Evolutionary conservation across 2,113 vertebrate species (phyloP), one percentile per base, ranked within the genome.

Genomic region (Arvicanthis niloticus): DNA sequence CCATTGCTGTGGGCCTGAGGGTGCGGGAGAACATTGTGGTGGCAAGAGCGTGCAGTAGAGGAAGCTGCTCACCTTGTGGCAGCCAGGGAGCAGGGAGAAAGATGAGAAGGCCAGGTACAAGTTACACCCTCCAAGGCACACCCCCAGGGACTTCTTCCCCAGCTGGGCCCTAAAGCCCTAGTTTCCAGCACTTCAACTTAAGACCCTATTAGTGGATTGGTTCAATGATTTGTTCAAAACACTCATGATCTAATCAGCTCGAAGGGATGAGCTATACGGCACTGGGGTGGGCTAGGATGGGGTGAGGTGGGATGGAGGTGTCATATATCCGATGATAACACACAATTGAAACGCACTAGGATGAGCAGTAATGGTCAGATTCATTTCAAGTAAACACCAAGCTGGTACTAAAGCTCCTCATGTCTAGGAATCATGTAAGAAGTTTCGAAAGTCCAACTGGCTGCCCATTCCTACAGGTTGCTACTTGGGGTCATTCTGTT

Each of bases 301-400:
- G 37, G 17, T 72, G 7, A 16, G 34, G 34, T 29, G n/a, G 60
- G 16, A 2, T 4, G n/a, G 58, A 60, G 45, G 62, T 42, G 22
- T 16, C 40, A 31, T 6, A 10, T 65, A 65, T 67, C 56, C 12
- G 16, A 60, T 21, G 17, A 60, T 58, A 42, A 45, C 40, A 34
- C 16, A 84, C 81, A 68, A 77, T 6, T 48, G 53, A 94, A 73
- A 22, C 37, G 4, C 34, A 80, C 21, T 40, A 3, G 68, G 40
- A 62, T 9, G 60, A 88, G 48, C 51, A 5, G 31, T 68, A 29
- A 78, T 89, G n/a, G 67, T 73, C 56, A 68, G 37, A 88, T 82
- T 81, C 16, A 77, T 91, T 92, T 95, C 53, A 95, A 76, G n/a
- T 68, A 85, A 90, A 68, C 82, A 93, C 87, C 21, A 78, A 37